Base-by-base conservation (phyloP, 1,140 invertebrate genomes). In the Teleogryllus occipitalis region DNA sequence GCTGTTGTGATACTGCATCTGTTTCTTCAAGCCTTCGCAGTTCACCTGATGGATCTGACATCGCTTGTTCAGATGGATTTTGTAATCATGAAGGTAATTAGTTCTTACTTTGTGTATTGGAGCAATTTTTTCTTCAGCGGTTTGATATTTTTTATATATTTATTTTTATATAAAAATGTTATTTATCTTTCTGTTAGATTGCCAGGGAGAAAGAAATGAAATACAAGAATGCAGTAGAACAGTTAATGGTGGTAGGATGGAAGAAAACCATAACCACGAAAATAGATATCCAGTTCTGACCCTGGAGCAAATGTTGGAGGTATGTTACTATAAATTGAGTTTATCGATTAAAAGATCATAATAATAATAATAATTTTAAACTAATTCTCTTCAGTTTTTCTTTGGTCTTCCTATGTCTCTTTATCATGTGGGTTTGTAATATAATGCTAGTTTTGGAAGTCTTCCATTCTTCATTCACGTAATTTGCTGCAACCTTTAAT, bases 31-130 rank as follows among this genome's bases (percentile, higher is more conserved):
- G 93, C 81, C 86, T 91, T 48, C 90, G 91, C 75, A 94, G 92
- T 83, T 93, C 93, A 14, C 93, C 94, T 0, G 94, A 95, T 83
- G 94, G 94, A 39, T 95, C 94, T 0, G 94, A 95, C 84, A 90
- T 95, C 54, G 94, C 93, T 0, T 95, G 94, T 86, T 94, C 92
- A 4, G 94, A 95, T 83, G 92, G 91, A 49, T 94, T 93, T 84
- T 95, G 94, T 84, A 93, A 93, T 85, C 92, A 93, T 82, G 92
- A 93, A 81, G 89, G 89, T 78, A 87, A 90, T 82, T n/a, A 39
- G 27, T 39, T 2, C 27, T 39, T 39, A 39, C 27, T 39, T 39
- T 39, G 27, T 39, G 27, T 39, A n/a, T n/a, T n/a, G n/a, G n/a
- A n/a, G n/a, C n/a, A n/a, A n/a, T n/a, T n/a, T 39, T 39, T 39